Conservation (phyloP, 2,113 vertebrate genomes). For the Sylvietta virens region DNA sequence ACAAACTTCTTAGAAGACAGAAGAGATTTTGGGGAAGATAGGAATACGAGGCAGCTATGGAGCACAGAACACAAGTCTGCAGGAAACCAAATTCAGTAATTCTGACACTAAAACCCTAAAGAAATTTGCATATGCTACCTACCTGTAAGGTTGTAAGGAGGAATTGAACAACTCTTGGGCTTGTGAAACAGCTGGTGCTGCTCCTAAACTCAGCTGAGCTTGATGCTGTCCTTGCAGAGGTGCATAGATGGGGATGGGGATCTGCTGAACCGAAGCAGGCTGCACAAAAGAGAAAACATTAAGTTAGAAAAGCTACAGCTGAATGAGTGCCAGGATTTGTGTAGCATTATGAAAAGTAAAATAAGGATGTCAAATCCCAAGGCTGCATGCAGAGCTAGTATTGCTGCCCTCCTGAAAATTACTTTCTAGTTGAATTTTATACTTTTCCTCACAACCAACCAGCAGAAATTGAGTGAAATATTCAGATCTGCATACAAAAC, state of each 20-base stretch:
- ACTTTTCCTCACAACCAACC: not conserved
- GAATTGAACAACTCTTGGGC: slow-evolving; percentile 94
- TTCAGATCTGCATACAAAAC: not conserved
- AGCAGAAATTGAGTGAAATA: not conserved
- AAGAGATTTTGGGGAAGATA: not conserved
- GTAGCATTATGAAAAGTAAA: not conserved
- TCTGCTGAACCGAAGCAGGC: slow-evolving; percentile 92
- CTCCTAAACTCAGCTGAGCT: slow-evolving; percentile 85
- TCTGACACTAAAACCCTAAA: not conserved
- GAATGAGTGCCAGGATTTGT: not conserved
- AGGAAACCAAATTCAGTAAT: not conserved
- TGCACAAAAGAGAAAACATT: slow-evolving; percentile 28
- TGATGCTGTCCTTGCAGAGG: slow-evolving; percentile 91
- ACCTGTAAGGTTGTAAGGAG: slow-evolving; percentile 93
- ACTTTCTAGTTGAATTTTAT: not conserved
- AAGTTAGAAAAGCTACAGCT: not conserved
- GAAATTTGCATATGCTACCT: not conserved
- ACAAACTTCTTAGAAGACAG: not conserved
- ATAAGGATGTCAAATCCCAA: not conserved
- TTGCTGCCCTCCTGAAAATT: not conserved
- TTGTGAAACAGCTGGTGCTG: slow-evolving; percentile 91
- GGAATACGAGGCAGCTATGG: not conserved
- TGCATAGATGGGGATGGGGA: slow-evolving; percentile 93
- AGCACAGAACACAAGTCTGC: not conserved
- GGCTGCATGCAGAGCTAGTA: not conserved